These are phyloP conservation scores for Melanerpes formicivorus DNA, from an alignment of 2,113 vertebrate genomes.

Conservation along the genomic window DNA sequence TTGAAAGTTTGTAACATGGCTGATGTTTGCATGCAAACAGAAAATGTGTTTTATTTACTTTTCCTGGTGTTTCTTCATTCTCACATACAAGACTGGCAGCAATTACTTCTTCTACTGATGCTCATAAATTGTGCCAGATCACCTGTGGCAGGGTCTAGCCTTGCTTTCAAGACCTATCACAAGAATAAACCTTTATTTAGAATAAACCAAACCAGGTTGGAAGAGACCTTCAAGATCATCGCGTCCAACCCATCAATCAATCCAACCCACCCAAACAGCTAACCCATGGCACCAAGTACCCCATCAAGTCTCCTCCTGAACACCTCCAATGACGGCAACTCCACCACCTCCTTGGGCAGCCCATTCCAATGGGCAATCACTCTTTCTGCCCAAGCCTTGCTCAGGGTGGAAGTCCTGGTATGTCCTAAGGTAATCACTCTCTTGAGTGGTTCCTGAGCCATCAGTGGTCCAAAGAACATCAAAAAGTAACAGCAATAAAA, in stretches of 20 bases:
- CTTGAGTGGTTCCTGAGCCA: neutral
- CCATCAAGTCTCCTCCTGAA: no score
- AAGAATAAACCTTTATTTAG: no score
- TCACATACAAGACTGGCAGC: neutral
- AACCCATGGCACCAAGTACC: no score
- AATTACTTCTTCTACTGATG: neutral
- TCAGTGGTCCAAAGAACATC: neutral
- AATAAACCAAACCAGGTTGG: no score
- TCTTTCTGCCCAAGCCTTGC: neutral
- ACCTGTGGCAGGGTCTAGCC: neutral
- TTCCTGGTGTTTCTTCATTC: neutral
- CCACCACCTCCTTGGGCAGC: no score
- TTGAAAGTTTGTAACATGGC: no score
- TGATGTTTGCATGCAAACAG: neutral
- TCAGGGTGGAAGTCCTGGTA: neutral
- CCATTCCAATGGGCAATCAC: no score
- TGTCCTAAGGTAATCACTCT: neutral
- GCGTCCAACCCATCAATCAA: no score
- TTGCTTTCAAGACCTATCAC: neutral
- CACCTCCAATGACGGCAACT: no score
- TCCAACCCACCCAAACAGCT: no score
- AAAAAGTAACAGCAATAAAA: neutral
- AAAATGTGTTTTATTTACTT: neutral
- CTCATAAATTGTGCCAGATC: neutral
- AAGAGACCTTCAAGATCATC: no score